Evolutionary conservation across 2,113 vertebrate species (phyloP).

Genomic region (rabbit (Oryctolagus cuniculus)): DNA sequence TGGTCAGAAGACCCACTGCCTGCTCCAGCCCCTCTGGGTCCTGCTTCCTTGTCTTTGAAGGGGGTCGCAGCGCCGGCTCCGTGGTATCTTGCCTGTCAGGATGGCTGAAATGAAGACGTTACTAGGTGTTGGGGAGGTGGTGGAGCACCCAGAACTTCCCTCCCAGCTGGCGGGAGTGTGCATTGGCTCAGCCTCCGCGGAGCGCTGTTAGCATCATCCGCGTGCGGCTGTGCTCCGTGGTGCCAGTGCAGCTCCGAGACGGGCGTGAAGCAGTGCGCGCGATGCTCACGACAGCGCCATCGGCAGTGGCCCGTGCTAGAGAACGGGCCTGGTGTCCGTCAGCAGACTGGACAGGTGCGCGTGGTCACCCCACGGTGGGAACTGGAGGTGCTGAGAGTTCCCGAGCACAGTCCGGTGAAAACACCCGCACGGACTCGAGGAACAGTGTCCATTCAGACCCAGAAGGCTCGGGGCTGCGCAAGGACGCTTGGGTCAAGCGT

Average conservation of each 20-base stretch:
- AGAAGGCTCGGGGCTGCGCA: background rate
- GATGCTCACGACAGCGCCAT: background rate
- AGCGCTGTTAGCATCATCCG: background rate
- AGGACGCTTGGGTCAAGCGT: background rate
- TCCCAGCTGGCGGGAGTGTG: too few species aligned
- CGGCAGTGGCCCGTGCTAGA: background rate
- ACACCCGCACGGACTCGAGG: background rate
- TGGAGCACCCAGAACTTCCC: background rate
- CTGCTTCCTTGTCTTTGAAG: background rate
- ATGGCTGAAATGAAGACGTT: background rate
- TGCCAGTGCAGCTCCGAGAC: background rate
- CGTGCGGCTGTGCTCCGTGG: background rate
- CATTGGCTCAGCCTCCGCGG: background rate
- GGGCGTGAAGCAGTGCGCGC: background rate
- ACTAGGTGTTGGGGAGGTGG: background rate
- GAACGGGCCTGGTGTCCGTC: background rate
- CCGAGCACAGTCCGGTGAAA: too few species aligned
- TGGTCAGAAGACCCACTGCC: background rate
- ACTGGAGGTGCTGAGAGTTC: background rate
- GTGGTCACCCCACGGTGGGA: background rate
- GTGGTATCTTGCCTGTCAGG: background rate
- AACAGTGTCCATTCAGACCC: background rate
- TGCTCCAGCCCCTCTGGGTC: background rate
- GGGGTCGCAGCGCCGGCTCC: background rate
- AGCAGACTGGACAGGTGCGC: background rate